Percentiles rank a stretch among this genome's conserved stretches.
phyloP scores from a whole-genome alignment of 2,888 invertebrate genomes.

The Harmothoe impar region DNA sequence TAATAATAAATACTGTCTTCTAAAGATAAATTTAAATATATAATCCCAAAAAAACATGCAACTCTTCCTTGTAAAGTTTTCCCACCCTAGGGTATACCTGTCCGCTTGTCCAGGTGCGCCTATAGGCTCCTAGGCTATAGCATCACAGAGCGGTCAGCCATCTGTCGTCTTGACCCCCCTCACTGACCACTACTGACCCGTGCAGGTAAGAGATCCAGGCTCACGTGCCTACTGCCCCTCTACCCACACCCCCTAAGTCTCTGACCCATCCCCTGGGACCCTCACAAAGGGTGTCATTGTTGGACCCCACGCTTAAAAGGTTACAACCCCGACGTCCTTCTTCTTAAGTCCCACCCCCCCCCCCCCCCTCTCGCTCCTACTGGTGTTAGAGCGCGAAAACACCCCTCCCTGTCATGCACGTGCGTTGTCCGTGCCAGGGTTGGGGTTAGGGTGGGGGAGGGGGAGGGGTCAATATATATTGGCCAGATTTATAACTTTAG shows the following conservation, averaged over 20 bases:
- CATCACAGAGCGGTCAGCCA: slow-evolving; percentile 3
- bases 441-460: background rate
- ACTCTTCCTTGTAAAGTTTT: too few species aligned
- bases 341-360: too few species aligned
- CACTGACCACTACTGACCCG: slow-evolving; percentile 45
- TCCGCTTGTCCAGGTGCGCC: too few species aligned
- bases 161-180: background rate
- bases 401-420: background rate
- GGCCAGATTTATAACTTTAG: too few species aligned
- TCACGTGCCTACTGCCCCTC: background rate
- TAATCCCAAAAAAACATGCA: too few species aligned
- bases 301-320: slow-evolving; percentile 12
- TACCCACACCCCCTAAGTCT: too few species aligned
- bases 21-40: too few species aligned
- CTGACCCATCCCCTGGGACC: background rate
- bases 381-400: background rate
- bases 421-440: background rate
- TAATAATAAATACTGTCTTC: too few species aligned
- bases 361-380: background rate
- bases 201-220: slow-evolving; percentile 26
- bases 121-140: too few species aligned
- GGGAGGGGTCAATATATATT: too few species aligned
- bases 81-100: too few species aligned
- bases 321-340: background rate
- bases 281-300: slow-evolving; percentile 6